Conservation (phyloP, 1,140 invertebrate genomes). For the Dinothrombium tinctorium region DNA sequence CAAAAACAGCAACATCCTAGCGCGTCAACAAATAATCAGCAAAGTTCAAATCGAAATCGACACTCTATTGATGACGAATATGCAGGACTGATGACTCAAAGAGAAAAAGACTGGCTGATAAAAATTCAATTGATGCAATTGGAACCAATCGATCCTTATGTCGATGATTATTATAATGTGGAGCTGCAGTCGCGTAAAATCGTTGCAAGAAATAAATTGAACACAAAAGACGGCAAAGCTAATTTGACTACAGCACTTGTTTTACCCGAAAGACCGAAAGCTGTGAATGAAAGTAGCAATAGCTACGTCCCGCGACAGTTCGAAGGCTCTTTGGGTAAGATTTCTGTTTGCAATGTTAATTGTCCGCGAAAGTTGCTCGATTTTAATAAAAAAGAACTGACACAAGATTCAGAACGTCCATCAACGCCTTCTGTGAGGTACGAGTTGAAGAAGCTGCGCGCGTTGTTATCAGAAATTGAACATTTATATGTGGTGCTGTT, state of each 20-base stretch:
- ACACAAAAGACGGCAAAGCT: slow-evolving; percentile 1
- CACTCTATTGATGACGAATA: slow-evolving; percentile 61
- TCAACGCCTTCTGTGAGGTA: slow-evolving; percentile 17
- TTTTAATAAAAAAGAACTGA: slow-evolving; percentile 25
- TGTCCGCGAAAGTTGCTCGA: slow-evolving; percentile 76
- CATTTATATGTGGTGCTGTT: slow-evolving; percentile 12
- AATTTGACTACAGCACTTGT: slow-evolving; percentile 17
- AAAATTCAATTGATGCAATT: slow-evolving; percentile 75
- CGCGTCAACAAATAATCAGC: no score
- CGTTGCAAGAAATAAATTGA: background rate
- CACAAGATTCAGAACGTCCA: slow-evolving; percentile 11
- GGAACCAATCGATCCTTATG: slow-evolving; percentile 24
- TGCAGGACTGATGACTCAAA: slow-evolving; percentile 62
- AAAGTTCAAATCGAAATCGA: no score
- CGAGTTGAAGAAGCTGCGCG: slow-evolving; percentile 15
- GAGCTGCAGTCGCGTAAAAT: slow-evolving; percentile 3
- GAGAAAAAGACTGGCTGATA: slow-evolving; percentile 76
- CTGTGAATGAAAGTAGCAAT: slow-evolving; percentile 3
- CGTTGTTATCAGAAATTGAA: slow-evolving; percentile 15
- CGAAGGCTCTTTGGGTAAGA: slow-evolving; percentile 69
- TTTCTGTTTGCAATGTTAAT: slow-evolving; percentile 39
- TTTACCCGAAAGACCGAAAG: slow-evolving; percentile 17
- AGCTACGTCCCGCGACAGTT: slow-evolving; percentile 34
- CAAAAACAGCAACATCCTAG: no score
- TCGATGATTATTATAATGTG: slow-evolving; percentile 27